Evolutionary conservation across 1,140 invertebrate species (phyloP).

Genomic region (Heliconius himera): DNA sequence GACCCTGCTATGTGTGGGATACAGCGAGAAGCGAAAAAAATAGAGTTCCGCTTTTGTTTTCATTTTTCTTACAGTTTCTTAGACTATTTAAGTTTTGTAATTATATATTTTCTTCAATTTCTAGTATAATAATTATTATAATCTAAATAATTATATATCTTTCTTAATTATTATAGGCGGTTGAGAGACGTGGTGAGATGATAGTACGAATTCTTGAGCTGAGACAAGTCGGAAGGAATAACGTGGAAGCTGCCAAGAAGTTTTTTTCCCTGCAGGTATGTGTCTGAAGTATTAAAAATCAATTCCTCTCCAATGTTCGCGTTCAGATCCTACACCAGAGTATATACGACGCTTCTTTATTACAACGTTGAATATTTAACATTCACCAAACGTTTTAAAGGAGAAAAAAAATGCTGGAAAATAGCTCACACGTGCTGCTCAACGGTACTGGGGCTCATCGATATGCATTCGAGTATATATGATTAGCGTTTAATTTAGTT

Average conservation of each 20-base stretch:
- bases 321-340: background rate
- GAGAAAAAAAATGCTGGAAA: background rate
- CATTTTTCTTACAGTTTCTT: slow-evolving; percentile 5
- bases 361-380: background rate
- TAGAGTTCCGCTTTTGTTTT: background rate
- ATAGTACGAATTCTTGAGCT: slow-evolving; percentile 94
- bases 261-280: slow-evolving; percentile 88
- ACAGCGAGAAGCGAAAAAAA: too few species aligned
- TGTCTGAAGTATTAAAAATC: background rate
- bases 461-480: slow-evolving; percentile 38
- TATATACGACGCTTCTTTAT: background rate
- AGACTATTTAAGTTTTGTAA: background rate
- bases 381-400: background rate
- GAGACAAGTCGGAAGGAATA: slow-evolving; percentile 90
- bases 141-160: too few species aligned
- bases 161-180: slow-evolving; percentile 81
- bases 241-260: slow-evolving; percentile 91
- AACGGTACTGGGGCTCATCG: slow-evolving; percentile 28
- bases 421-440: background rate
- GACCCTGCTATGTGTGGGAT: too few species aligned
- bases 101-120: background rate
- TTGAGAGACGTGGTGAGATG: slow-evolving; percentile 96
- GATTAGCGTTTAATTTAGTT: slow-evolving; percentile 47
- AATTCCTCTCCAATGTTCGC: background rate
- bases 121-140: too few species aligned